Evolutionary conservation across 1,140 invertebrate species (phyloP), one percentile per base, ranked within the genome.

Genomic region (Triops cancriformis): DNA sequence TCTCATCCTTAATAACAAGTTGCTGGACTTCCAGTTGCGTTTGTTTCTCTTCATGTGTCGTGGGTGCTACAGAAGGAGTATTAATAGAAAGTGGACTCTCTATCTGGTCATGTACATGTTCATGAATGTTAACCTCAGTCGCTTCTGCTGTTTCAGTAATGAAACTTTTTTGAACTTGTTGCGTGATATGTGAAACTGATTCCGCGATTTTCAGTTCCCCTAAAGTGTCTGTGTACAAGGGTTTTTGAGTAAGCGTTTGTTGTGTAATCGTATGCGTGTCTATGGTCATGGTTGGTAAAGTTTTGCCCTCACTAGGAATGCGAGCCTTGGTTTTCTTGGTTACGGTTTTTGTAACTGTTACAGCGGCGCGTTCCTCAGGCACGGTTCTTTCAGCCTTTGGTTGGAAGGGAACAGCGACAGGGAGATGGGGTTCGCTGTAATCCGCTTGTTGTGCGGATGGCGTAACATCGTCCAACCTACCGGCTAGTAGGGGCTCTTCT

Each of bases 361-460:
- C 14, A 12, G 4, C 5, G 14, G 45, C 45, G 14, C 10, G 10
- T 64, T 64, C 18, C 14, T 76, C 37, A 76, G 42, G 9, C 28
- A 74, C 28, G 27, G 75, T 76, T 18, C 42, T 11, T 51, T 76
- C 41, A 64, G 41, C 28, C 23, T 64, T 23, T 6, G 51, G 51
- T 64, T 64, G 51, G 51, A 64, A 64, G 23, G 51, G 51, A 64
- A 64, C 51, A n/a, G 74, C 37, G 12, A 14, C 26, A 10, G 27
- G 28, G 74, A 76, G 74, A n/a, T 74, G 12, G 73, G n/a, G 73
- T 74, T 74, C 73, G 28, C 7, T 41, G 74, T 45, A 76, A 14
- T 42, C 26, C 14, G 51, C 51, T 18, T 64, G 51, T 14, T 64
- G 18, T 18, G 6, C 14, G 10, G 23, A 64, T 14, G 51, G 51